Percentiles rank a stretch among this genome's conserved stretches.
These are phyloP conservation scores for Holothuria glaberrima DNA, from an alignment of 35 echinoderm and acorn worm genomes.

Conservation along the genomic window DNA sequence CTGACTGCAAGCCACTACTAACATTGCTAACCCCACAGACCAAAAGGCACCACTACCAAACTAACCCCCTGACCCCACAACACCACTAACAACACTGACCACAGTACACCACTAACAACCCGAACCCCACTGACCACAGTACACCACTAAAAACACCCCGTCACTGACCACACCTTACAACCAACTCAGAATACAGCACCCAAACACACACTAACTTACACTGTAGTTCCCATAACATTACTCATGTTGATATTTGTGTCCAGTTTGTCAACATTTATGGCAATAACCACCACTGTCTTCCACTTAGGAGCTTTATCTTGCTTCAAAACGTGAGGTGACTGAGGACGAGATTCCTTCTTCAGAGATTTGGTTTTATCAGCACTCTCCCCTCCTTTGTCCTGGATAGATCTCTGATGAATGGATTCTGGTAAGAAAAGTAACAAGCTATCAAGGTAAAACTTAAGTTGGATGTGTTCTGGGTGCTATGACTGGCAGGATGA, in stretches of 20 bases:
- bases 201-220: slow-evolving; percentile 71
- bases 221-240: slow-evolving; percentile 97
- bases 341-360: slow-evolving; percentile 60
- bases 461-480: too few species aligned
- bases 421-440: slow-evolving; percentile 15
- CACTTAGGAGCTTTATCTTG: slow-evolving; percentile 65
- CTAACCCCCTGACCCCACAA: too few species aligned
- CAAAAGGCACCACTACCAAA: too few species aligned
- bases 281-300: slow-evolving; percentile 86
- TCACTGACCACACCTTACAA: too few species aligned
- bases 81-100: too few species aligned
- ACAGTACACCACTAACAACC: background rate
- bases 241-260: slow-evolving; percentile 99
- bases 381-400: background rate
- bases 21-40: too few species aligned
- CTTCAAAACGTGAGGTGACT: slow-evolving; percentile 46
- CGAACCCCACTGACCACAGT: background rate
- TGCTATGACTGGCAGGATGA: too few species aligned
- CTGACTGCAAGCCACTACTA: too few species aligned
- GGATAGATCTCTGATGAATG: background rate
- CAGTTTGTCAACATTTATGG: slow-evolving; percentile 86
- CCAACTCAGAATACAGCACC: too few species aligned
- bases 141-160: too few species aligned
- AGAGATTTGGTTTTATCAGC: slow-evolving; percentile 26
- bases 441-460: too few species aligned